phyloP scores from a whole-genome alignment of 2,888 invertebrate species.

The Latheticus oryzae region DNA sequence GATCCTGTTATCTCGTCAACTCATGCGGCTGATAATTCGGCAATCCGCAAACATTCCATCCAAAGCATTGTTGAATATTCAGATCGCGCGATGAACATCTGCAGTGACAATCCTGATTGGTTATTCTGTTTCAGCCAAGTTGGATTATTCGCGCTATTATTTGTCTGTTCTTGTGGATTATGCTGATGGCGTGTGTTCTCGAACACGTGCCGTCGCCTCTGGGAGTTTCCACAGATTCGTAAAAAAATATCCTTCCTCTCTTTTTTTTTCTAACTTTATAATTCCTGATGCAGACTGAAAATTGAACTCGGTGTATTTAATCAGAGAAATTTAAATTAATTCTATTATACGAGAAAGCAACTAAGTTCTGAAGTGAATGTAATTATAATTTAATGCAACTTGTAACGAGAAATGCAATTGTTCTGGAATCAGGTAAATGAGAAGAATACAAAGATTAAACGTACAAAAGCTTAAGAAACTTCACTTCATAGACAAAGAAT shows the following conservation, averaged over 20 bases:
- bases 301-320: constrained; percentile 37
- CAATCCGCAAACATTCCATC: constrained; percentile 42
- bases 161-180: constrained; percentile 50
- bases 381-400: constrained; percentile 37
- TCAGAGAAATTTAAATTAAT: constrained; percentile 42
- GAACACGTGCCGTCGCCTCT: constrained; percentile 37
- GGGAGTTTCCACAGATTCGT: constrained; percentile 30
- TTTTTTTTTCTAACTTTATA: not conserved
- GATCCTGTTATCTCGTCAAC: constrained; percentile 20
- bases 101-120: constrained; percentile 61
- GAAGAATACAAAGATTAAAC: too few species aligned
- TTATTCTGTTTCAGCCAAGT: constrained; percentile 60
- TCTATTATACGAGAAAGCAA: constrained; percentile 40
- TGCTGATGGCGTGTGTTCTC: constrained; percentile 43
- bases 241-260: constrained; percentile 22
- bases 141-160: constrained; percentile 56
- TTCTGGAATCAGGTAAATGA: constrained; percentile 2
- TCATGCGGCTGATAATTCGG: constrained; percentile 46
- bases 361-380: constrained; percentile 22
- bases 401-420: constrained; percentile 26
- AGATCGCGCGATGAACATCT: constrained; percentile 57
- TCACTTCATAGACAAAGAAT: too few species aligned
- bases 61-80: constrained; percentile 51
- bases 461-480: too few species aligned
- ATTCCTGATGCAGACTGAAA: constrained; percentile 15